Percentiles rank a stretch among this genome's conserved stretches.
These are phyloP conservation scores for Molanna angustata DNA, from an alignment of 2,888 invertebrate species.

Conservation along the genomic window DNA sequence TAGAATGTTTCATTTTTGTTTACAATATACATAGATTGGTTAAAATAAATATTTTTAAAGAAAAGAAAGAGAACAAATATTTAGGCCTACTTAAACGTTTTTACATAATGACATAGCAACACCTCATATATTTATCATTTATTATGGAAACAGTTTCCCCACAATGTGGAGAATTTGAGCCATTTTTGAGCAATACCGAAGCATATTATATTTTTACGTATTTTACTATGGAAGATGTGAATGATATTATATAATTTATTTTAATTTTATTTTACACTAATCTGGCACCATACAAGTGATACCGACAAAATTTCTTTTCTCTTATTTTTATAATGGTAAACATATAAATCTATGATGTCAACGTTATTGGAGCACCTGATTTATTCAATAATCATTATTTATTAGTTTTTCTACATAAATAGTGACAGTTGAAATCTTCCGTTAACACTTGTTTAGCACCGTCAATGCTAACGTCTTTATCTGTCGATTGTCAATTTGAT, in stretches of 20 bases:
- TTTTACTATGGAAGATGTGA: conserved; percentile 31
- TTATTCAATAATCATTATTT: conserved; percentile 16
- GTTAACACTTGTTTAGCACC: conserved; percentile 16
- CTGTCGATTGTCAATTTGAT: neutral
- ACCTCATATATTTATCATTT: conserved; percentile 7
- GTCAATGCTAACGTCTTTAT: neutral
- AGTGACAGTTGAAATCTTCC: conserved; percentile 23
- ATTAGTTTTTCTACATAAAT: conserved; percentile 10
- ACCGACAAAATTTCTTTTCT: conserved; percentile 26
- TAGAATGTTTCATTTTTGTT: too few relatives aligned
- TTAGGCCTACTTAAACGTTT: neutral
- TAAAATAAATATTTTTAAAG: too few relatives aligned
- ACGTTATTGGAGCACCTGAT: conserved; percentile 29
- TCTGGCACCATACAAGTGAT: conserved; percentile 24
- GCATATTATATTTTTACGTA: conserved; percentile 31
- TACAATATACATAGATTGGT: too few relatives aligned
- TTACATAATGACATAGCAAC: conserved; percentile 15
- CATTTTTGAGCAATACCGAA: conserved; percentile 29
- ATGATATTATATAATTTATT: too few relatives aligned
- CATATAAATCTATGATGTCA: conserved; percentile 30
- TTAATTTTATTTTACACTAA: conserved; percentile 25
- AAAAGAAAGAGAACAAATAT: neutral
- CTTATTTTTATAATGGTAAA: conserved; percentile 30
- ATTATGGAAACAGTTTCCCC: conserved; percentile 2
- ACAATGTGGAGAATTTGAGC: conserved; percentile 23